Evolutionary conservation across 2,888 invertebrate species (phyloP).

Genomic region (Hydropsyche betteni): DNA sequence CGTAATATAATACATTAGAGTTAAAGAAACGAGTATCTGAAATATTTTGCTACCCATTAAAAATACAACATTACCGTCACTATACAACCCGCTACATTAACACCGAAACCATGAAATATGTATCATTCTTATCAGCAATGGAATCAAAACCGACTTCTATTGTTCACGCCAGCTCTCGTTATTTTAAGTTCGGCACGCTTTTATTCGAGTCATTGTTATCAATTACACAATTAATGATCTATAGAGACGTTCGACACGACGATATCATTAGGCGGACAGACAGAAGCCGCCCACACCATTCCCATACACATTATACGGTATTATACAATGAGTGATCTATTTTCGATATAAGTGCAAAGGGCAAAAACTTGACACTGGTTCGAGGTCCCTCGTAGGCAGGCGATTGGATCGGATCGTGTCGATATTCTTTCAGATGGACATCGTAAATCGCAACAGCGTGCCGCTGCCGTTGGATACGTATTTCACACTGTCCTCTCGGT

Average conservation of each 20-base stretch:
- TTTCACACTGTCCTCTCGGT: slow-evolving; percentile 17
- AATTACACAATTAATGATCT: slow-evolving; percentile 33
- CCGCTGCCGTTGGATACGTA: slow-evolving; percentile 15
- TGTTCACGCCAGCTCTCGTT: slow-evolving; percentile 1
- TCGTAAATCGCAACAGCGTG: slow-evolving; percentile 28
- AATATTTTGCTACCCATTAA: too few species aligned
- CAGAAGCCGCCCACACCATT: slow-evolving; percentile 6
- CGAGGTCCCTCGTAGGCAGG: slow-evolving; percentile 8
- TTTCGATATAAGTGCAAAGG: slow-evolving; percentile 18
- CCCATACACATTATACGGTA: background rate
- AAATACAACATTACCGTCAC: too few species aligned
- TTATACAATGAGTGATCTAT: background rate
- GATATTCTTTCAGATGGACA: slow-evolving; percentile 33
- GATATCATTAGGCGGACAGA: slow-evolving; percentile 21
- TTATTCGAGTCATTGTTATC: slow-evolving; percentile 16
- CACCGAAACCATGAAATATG: too few species aligned
- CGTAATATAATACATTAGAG: too few species aligned
- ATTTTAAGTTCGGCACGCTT: background rate
- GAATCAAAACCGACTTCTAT: too few species aligned
- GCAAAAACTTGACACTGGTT: slow-evolving; percentile 34
- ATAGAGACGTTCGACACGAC: slow-evolving; percentile 30
- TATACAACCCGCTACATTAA: too few species aligned
- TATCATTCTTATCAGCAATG: too few species aligned
- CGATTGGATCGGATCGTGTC: slow-evolving; percentile 37
- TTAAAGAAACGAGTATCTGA: too few species aligned